Conservation (phyloP, 2,888 invertebrate species). For the Lithophane semibrunnea region DNA sequence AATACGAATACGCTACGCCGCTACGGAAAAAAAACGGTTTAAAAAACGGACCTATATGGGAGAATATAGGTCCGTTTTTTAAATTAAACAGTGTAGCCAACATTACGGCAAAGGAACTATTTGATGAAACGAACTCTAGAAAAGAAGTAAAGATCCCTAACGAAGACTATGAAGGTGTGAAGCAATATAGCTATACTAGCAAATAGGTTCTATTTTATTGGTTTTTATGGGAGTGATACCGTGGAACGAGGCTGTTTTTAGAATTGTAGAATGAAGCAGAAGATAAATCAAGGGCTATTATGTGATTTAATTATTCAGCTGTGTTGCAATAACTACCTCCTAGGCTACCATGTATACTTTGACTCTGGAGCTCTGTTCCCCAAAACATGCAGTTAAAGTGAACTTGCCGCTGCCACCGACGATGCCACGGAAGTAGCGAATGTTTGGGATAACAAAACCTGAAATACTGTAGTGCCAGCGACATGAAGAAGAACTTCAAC, state of each 20-base stretch:
- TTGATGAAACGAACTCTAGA: too few species aligned
- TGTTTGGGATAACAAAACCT: not conserved
- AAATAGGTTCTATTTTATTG: not conserved
- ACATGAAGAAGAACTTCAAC: not conserved
- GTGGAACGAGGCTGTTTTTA: not conserved
- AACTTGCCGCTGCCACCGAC: not conserved
- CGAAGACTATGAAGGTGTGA: not conserved
- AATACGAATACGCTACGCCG: too few species aligned
- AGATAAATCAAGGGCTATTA: not conserved
- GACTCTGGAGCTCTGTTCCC: too few species aligned
- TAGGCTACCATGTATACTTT: not conserved
- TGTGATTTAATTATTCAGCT: not conserved
- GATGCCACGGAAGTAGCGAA: not conserved
- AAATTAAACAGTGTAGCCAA: too few species aligned
- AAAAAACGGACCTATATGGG: too few species aligned
- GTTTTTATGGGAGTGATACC: not conserved
- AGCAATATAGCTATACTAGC: too few species aligned
- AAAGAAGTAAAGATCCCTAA: not conserved
- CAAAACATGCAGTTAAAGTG: not conserved
- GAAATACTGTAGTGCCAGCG: not conserved
- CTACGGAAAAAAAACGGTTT: too few species aligned
- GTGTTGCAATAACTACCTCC: not conserved
- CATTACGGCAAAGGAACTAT: too few species aligned
- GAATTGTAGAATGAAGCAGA: not conserved
- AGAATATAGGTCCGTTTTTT: too few species aligned